These are phyloP conservation scores for Rattus rattus DNA, from an alignment of 2,113 vertebrate species.

Conservation along the genomic window DNA sequence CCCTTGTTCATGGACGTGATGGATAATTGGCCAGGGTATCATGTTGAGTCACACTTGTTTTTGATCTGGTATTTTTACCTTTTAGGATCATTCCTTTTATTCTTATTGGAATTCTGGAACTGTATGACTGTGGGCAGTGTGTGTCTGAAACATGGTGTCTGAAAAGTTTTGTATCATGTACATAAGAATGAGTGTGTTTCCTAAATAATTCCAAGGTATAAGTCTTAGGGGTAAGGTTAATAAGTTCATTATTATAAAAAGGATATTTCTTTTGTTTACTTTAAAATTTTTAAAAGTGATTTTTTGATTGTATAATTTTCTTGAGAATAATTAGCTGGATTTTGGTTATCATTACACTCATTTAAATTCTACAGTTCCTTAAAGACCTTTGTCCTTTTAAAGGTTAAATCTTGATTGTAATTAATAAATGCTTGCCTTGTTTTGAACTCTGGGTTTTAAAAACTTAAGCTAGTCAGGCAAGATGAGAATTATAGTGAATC, in stretches of 20 bases:
- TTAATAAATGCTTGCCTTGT: conserved; percentile 58
- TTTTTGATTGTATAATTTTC: conserved; percentile 62
- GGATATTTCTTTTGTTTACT: conserved; percentile 47
- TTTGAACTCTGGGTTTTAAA: conserved; percentile 67
- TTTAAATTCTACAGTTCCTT: conserved; percentile 8
- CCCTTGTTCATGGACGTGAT: conserved; percentile 35
- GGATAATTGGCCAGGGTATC: conserved; percentile 13
- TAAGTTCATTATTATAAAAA: not conserved
- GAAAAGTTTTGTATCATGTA: conserved; percentile 49
- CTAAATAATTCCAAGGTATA: conserved; percentile 28
- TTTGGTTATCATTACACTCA: conserved; percentile 52
- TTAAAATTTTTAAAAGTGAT: conserved; percentile 59
- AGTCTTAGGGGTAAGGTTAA: not conserved
- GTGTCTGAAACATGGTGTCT: not conserved
- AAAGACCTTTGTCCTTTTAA: conserved; percentile 18
- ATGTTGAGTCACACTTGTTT: conserved; percentile 58
- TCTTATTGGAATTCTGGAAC: conserved; percentile 37
- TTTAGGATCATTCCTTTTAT: conserved; percentile 58
- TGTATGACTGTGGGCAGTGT: not conserved
- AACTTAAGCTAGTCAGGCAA: conserved; percentile 40
- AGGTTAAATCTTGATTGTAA: conserved; percentile 64
- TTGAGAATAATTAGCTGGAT: conserved; percentile 53
- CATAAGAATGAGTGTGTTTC: conserved; percentile 16
- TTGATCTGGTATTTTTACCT: conserved; percentile 55
- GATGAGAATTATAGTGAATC: conserved; percentile 61